Conservation (phyloP, 1,140 invertebrate genomes). For the Telenomus remus region DNA sequence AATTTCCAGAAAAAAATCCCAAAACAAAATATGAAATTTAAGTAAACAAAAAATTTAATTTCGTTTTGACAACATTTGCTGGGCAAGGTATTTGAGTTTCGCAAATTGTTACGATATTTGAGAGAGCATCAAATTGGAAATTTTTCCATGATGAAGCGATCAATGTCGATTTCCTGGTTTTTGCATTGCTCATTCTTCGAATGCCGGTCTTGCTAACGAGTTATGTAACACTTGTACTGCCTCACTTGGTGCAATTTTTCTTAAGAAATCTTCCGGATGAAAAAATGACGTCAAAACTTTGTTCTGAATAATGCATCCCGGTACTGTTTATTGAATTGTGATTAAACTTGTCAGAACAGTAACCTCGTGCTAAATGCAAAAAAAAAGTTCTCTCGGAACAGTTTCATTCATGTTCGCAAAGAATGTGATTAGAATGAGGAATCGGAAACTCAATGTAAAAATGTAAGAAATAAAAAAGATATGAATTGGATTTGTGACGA, state of each 20-base stretch:
- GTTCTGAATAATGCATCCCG: constrained; percentile 11
- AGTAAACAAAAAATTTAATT: too few relatives aligned
- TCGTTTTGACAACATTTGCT: too few relatives aligned
- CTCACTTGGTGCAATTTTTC: constrained; percentile 36
- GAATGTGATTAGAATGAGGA: constrained; percentile 48
- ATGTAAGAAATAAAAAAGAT: background rate
- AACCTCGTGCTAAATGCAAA: constrained; percentile 21
- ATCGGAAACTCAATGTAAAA: constrained; percentile 15
- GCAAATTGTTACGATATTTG: too few relatives aligned
- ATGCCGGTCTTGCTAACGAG: constrained; percentile 45
- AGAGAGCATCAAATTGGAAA: constrained; percentile 20
- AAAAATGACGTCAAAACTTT: constrained; percentile 17
- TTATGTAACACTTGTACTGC: constrained; percentile 39
- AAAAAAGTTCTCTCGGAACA: constrained; percentile 20
- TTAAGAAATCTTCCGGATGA: constrained; percentile 11
- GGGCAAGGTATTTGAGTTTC: too few relatives aligned
- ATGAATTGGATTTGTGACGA: constrained; percentile 5
- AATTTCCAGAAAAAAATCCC: too few relatives aligned
- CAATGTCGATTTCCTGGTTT: constrained; percentile 44
- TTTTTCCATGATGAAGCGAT: constrained; percentile 51
- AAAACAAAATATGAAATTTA: too few relatives aligned
- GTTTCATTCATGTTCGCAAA: constrained; percentile 32
- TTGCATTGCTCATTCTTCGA: constrained; percentile 45
- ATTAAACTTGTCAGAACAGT: constrained; percentile 2
- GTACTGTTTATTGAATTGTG: constrained; percentile 15